Percentiles rank a stretch among this genome's conserved stretches.
phyloP scores from a whole-genome alignment of 2,888 invertebrate species.

The Dryococelus australis region DNA sequence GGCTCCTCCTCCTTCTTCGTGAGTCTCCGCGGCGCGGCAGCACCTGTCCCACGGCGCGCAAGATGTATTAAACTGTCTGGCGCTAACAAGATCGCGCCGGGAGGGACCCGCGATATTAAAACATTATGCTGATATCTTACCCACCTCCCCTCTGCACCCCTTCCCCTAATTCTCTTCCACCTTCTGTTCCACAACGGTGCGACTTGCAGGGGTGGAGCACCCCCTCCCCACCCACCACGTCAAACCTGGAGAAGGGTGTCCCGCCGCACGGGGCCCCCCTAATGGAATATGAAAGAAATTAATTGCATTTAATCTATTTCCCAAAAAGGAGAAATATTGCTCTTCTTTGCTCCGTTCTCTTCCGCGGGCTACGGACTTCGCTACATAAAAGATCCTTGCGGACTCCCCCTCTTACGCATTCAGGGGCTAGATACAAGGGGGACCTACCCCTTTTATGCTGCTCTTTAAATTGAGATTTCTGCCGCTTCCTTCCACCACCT shows the following conservation, averaged over 20 bases:
- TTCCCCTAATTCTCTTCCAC: too few relatives aligned
- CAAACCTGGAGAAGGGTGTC: not conserved
- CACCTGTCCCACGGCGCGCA: not conserved
- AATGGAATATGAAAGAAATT: constrained; percentile 40
- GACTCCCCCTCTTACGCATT: not conserved
- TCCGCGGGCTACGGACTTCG: not conserved
- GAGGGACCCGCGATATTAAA: constrained; percentile 38
- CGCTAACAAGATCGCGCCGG: not conserved
- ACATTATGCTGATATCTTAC: constrained; percentile 41
- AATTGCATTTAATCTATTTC: constrained; percentile 41
- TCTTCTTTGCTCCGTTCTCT: not conserved
- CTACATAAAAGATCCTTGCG: constrained; percentile 11
- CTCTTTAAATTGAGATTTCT: constrained; percentile 32
- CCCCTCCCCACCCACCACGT: not conserved
- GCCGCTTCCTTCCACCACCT: not conserved
- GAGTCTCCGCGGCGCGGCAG: not conserved
- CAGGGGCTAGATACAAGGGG: not conserved
- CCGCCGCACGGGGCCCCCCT: not conserved
- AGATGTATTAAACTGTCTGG: constrained; percentile 16
- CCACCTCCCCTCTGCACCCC: constrained; percentile 20
- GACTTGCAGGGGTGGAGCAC: not conserved
- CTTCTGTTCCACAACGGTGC: not conserved
- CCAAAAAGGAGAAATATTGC: constrained; percentile 25
- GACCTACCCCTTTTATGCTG: constrained; percentile 9
- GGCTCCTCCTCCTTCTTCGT: not conserved